Base-by-base conservation (phyloP, 1,140 invertebrate genomes). In the Anastrepha ludens region DNA sequence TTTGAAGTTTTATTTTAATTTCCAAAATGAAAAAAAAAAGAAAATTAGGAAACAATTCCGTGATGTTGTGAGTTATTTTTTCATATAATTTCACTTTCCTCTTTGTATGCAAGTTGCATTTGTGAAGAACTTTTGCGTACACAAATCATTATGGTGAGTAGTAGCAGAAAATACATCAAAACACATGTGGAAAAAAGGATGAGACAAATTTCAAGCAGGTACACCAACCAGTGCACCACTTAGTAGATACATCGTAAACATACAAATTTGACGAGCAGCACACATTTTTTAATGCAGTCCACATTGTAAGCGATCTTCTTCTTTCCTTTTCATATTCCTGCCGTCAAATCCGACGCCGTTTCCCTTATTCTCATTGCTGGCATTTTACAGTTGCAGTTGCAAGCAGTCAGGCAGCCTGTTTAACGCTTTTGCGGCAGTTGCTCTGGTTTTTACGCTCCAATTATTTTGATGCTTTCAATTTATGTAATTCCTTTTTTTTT, bases 381-480 rank as follows among this genome's bases (percentile, higher is more conserved):
- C 85, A 64, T 62, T 50, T 44, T n/a, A n/a, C 39, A 44, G 39
- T 86, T 85, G 87, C 39, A 44, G 39, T 86, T 85, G 87, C 78
- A 85, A 50, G 74, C 87, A 87, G 44, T 67, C 20, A 39, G 64
- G 64, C 64, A 47, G 41, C 44, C 70, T 74, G 70, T 74, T 74
- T 74, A 74, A 74, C 39, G 70, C 70, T 74, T 70, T 74, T 74
- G 70, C 70, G 70, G 70, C 70, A 74, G 70, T 74, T 88, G 87
- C 87, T 88, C 87, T 86, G 87, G 65, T 88, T 88, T 88, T 88
- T 81, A 86, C 87, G 87, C 87, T 88, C 87, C 60, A 88, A 88
- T 88, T 87, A 88, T 88, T 88, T 87, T 88, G 59, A 64, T 85
- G 87, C 87, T 88, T 88, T 86, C 85, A 78, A 88, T 88, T 88